These are phyloP conservation scores for Sycobia sp. DNA, from an alignment of 1,140 invertebrate species.

Conservation along the genomic window DNA sequence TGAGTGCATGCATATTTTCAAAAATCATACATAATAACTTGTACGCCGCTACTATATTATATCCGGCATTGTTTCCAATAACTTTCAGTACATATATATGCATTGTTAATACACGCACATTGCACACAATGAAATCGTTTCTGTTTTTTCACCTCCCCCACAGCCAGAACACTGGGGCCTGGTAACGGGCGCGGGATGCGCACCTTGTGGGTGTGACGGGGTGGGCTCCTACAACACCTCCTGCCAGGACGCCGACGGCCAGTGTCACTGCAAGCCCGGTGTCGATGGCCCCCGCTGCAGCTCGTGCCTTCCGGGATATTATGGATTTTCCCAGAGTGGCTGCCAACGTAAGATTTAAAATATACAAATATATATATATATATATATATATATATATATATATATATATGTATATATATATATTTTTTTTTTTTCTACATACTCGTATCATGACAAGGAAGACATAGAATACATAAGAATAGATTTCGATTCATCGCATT, in stretches of 20 bases:
- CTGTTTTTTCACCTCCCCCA: too few relatives aligned
- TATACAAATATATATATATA: too few relatives aligned
- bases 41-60: too few relatives aligned
- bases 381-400: neutral
- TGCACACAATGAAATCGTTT: too few relatives aligned
- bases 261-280: constrained; percentile 85
- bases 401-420: neutral
- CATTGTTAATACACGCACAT: too few relatives aligned
- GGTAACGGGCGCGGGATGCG: constrained; percentile 69
- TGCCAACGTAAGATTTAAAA: constrained; percentile 75
- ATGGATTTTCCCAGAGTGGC: constrained; percentile 80
- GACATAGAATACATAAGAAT: too few relatives aligned
- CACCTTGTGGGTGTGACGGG: constrained; percentile 75
- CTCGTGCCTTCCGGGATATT: constrained; percentile 78
- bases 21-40: too few relatives aligned
- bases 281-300: constrained; percentile 83
- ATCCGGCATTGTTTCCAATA: too few relatives aligned
- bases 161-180: constrained; percentile 81
- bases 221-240: constrained; percentile 72
- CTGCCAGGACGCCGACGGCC: constrained; percentile 79
- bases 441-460: neutral
- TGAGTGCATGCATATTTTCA: too few relatives aligned
- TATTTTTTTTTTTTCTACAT: neutral
- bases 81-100: too few relatives aligned
- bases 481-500: too few relatives aligned